Conservation (phyloP, 2,888 invertebrate species). For the Mimachlamys varia region DNA sequence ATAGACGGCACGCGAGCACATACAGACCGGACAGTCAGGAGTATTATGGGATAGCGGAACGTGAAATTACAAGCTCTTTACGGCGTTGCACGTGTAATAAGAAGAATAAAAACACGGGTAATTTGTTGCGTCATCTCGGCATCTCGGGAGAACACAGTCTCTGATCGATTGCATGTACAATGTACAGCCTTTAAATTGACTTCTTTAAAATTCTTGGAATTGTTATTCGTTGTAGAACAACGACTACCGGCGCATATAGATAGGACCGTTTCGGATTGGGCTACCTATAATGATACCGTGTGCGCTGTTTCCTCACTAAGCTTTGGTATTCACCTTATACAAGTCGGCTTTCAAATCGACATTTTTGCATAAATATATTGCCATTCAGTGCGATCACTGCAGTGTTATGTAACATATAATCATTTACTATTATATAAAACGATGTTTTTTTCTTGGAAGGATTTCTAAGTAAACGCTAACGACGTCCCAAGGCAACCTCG, state of each 20-base stretch:
- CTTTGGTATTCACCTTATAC: not conserved
- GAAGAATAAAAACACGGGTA: not conserved
- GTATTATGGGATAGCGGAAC: conserved; percentile 7
- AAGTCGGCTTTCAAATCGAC: not conserved
- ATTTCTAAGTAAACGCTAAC: no score
- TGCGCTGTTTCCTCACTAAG: not conserved
- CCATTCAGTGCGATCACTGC: not conserved
- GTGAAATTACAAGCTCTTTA: conserved; percentile 32
- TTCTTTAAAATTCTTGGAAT: conserved; percentile 7
- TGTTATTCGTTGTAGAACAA: conserved; percentile 1
- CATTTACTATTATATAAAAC: no score
- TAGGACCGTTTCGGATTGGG: not conserved
- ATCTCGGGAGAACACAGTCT: not conserved
- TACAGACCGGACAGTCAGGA: not conserved
- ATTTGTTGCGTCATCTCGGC: conserved; percentile 17
- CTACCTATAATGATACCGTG: not conserved
- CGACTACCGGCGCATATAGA: not conserved
- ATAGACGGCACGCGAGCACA: conserved; percentile 25
- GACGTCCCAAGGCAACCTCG: no score
- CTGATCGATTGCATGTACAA: conserved; percentile 18
- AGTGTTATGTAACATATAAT: not conserved
- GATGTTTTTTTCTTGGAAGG: no score
- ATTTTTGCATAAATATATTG: not conserved
- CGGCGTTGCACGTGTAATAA: conserved; percentile 5
- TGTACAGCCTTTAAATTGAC: conserved; percentile 18